Evolutionary conservation across 2,888 invertebrate genomes (phyloP).

Genomic region (Rotaria macrura): DNA sequence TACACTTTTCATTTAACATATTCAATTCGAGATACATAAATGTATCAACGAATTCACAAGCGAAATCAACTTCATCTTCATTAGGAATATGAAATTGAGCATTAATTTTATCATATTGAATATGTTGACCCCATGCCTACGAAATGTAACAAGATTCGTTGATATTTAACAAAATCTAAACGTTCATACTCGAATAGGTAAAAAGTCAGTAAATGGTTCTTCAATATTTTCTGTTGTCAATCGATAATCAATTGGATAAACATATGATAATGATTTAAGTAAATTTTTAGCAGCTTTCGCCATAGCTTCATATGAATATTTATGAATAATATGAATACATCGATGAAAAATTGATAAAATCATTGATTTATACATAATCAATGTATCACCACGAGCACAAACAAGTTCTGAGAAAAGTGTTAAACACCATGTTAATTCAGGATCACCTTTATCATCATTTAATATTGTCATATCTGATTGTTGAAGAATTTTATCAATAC

Average conservation of each 20-base stretch:
- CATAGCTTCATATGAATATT: conserved; percentile 59
- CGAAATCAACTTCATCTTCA: conserved; percentile 57
- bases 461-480: neutral
- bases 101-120: conserved; percentile 58
- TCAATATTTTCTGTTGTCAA: conserved; percentile 59
- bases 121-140: conserved; percentile 44
- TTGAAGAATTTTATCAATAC: neutral
- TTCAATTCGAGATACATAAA: neutral
- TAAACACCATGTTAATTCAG: neutral
- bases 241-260: conserved; percentile 55
- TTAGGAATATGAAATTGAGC: conserved; percentile 70
- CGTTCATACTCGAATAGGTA: conserved; percentile 57
- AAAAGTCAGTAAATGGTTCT: conserved; percentile 39
- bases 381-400: conserved; percentile 58
- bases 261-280: conserved; percentile 56
- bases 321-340: conserved; percentile 61
- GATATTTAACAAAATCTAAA: too few species aligned
- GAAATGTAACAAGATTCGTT: neutral
- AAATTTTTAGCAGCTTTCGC: conserved; percentile 58
- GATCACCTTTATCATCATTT: neutral
- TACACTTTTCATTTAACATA: neutral
- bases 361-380: conserved; percentile 61
- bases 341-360: conserved; percentile 62
- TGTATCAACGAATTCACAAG: neutral
- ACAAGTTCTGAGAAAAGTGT: conserved; percentile 51